Evolutionary conservation across 2,797 vertebrate species (phyloP).

Genomic region (Pampus argenteus): DNA sequence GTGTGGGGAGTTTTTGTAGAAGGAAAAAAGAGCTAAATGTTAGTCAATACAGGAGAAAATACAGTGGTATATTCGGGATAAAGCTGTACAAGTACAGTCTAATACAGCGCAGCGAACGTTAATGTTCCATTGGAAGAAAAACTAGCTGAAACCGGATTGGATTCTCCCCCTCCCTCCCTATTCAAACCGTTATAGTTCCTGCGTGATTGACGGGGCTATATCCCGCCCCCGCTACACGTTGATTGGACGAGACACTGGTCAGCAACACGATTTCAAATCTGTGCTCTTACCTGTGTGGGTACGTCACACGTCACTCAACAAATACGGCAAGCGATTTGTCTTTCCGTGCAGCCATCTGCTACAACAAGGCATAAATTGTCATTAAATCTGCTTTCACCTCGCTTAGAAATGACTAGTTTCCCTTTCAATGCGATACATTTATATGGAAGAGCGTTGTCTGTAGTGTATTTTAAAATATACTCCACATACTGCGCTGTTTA

Average conservation of each 20-base stretch:
- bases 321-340: conserved; percentile 65
- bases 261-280: conserved; percentile 81
- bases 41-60: conserved; percentile 58
- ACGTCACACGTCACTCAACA: conserved; percentile 80
- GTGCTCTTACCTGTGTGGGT: conserved; percentile 79
- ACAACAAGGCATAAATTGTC: conserved; percentile 50
- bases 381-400: conserved; percentile 17
- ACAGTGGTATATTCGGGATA: conserved; percentile 78
- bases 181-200: conserved; percentile 82
- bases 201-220: conserved; percentile 66
- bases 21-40: conserved; percentile 50
- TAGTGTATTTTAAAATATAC: neutral
- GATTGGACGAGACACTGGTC: conserved; percentile 78
- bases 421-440: accelerated
- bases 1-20: conserved; percentile 61
- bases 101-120: conserved; percentile 82
- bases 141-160: conserved; percentile 94
- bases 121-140: conserved; percentile 89
- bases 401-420: accelerated
- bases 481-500: accelerated
- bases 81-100: conserved; percentile 81
- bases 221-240: conserved; percentile 64
- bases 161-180: conserved; percentile 85
- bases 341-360: conserved; percentile 62
- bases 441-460: accelerated